phyloP scores from a whole-genome alignment of 2,113 vertebrate species.

The Smithornis capensis region DNA sequence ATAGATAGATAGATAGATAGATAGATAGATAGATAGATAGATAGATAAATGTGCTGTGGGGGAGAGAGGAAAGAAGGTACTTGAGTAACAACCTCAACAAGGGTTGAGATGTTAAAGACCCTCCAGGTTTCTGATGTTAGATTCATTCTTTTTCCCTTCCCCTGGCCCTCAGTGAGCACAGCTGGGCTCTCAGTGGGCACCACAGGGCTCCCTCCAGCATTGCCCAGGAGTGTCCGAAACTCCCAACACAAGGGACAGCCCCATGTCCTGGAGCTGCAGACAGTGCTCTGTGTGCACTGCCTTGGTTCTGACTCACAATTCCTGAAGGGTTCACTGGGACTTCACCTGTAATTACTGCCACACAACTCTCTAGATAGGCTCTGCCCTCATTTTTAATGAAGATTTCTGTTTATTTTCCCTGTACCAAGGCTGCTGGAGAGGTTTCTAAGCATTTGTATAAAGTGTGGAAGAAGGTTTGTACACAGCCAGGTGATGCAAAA shows the following conservation, averaged over 20 bases:
- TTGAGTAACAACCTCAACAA: neutral
- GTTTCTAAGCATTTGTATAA: slow-evolving; percentile 85
- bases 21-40: neutral
- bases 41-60: neutral
- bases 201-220: rapidly evolving
- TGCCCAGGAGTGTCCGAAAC: neutral
- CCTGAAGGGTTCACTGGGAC: neutral
- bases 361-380: neutral
- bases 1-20: neutral
- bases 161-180: neutral
- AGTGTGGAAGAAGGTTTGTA: slow-evolving; percentile 98
- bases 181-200: rapidly evolving
- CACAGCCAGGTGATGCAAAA: slow-evolving; percentile 45
- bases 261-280: neutral
- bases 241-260: neutral
- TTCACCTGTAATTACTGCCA: slow-evolving; percentile 30
- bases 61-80: neutral
- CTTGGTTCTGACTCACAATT: neutral
- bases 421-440: slow-evolving; percentile 84
- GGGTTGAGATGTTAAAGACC: neutral
- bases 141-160: neutral
- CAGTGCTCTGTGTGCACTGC: neutral
- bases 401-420: slow-evolving; percentile 72
- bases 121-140: neutral
- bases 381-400: slow-evolving; percentile 74